Conservation (phyloP, 2,797 vertebrate genomes). For the Propithecus perrieri region DNA sequence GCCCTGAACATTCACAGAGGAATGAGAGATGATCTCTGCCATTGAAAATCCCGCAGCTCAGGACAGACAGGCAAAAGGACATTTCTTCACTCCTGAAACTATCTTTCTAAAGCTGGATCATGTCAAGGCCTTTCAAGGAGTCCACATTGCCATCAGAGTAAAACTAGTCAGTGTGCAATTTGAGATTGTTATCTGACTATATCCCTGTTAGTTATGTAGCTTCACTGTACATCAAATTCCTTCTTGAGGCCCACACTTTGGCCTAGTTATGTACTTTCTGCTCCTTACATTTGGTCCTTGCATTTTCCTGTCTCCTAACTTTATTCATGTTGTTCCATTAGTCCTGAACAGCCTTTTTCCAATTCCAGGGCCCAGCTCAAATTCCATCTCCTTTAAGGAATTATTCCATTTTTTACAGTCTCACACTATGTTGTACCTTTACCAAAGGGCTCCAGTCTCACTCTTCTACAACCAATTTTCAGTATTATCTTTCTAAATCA, state of each 20-base stretch:
- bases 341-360: background rate
- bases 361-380: background rate
- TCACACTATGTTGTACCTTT: background rate
- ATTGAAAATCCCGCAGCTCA: background rate
- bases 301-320: background rate
- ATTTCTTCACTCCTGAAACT: background rate
- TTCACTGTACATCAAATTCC: background rate
- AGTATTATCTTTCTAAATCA: background rate
- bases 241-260: background rate
- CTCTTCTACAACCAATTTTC: background rate
- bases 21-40: background rate
- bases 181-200: background rate
- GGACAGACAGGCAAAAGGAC: background rate
- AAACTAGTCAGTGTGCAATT: background rate
- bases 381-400: background rate
- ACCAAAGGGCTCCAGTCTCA: background rate
- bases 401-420: background rate
- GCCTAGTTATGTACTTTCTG: background rate
- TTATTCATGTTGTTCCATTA: background rate
- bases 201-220: background rate
- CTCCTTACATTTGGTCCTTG: background rate
- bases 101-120: background rate
- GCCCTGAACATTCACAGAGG: background rate
- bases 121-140: background rate
- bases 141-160: background rate